Percentiles rank a stretch among this genome's conserved stretches.
Conservation (phyloP, 2,888 invertebrate species). For the Ophion ventricosus region DNA sequence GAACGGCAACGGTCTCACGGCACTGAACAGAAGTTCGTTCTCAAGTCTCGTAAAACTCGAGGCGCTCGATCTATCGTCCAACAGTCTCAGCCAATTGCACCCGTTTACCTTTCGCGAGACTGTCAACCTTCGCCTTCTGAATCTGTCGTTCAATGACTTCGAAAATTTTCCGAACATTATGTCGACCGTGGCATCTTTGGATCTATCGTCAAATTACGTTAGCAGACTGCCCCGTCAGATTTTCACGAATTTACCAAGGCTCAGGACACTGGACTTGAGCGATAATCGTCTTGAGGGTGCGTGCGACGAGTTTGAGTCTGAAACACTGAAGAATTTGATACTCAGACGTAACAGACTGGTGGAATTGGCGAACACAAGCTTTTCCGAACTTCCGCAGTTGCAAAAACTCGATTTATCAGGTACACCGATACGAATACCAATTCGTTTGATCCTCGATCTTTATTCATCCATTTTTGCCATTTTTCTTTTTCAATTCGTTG, state of each 20-base stretch:
- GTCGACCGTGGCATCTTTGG: slow-evolving; percentile 70
- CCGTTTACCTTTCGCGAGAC: slow-evolving; percentile 86
- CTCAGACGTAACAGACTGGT: slow-evolving; percentile 87
- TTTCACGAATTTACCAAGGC: slow-evolving; percentile 83
- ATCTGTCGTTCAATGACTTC: slow-evolving; percentile 84
- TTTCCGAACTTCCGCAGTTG: slow-evolving; percentile 86
- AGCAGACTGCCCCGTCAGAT: slow-evolving; percentile 67
- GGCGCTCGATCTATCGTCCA: slow-evolving; percentile 88
- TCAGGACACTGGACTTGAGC: slow-evolving; percentile 87
- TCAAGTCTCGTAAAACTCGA: slow-evolving; percentile 85
- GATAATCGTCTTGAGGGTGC: slow-evolving; percentile 87
- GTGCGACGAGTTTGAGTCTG: slow-evolving; percentile 86
- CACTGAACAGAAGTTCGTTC: slow-evolving; percentile 87
- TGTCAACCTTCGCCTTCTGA: slow-evolving; percentile 86
- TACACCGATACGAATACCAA: slow-evolving; percentile 40
- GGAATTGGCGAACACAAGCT: slow-evolving; percentile 86
- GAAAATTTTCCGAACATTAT: slow-evolving; percentile 72
- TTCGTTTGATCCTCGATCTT: not conserved
- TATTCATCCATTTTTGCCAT: not conserved
- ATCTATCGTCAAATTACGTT: slow-evolving; percentile 76
- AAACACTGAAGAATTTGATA: slow-evolving; percentile 86
- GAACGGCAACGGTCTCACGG: slow-evolving; percentile 87
- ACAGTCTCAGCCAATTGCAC: slow-evolving; percentile 87
- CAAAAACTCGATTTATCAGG: slow-evolving; percentile 86
- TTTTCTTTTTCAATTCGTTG: not conserved